These are phyloP conservation scores for Ostrea edulis DNA, from an alignment of 1,140 invertebrate genomes.

Conservation along the genomic window DNA sequence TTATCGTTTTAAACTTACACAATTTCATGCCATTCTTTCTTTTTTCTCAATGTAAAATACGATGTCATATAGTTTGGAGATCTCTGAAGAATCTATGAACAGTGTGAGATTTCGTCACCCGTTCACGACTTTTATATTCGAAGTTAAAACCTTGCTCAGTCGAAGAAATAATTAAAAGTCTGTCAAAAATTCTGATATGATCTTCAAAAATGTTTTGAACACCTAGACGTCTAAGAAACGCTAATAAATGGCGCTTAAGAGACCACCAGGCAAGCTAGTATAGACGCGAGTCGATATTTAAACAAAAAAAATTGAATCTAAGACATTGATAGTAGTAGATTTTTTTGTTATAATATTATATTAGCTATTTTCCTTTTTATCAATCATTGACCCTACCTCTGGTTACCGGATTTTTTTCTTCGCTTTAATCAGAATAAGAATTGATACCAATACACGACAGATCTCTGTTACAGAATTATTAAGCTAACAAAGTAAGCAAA, in stretches of 20 bases:
- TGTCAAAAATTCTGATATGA: slow-evolving; percentile 35
- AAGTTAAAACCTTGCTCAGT: slow-evolving; percentile 43
- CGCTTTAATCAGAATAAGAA: background rate
- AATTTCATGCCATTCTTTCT: slow-evolving; percentile 32
- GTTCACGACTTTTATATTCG: slow-evolving; percentile 33
- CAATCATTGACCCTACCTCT: background rate
- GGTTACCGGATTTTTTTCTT: background rate
- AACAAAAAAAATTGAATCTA: background rate
- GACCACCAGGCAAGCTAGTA: background rate
- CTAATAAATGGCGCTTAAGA: slow-evolving; percentile 12
- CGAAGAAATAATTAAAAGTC: slow-evolving; percentile 47
- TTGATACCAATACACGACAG: too few relatives aligned
- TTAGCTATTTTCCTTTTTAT: background rate
- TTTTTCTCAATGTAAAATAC: slow-evolving; percentile 22
- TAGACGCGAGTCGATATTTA: slow-evolving; percentile 4
- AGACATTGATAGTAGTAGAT: background rate
- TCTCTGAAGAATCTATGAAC: slow-evolving; percentile 19
- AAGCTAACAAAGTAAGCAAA: too few relatives aligned
- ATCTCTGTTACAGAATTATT: too few relatives aligned
- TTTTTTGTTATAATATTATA: background rate
- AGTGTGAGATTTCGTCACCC: slow-evolving; percentile 7
- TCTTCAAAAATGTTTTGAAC: slow-evolving; percentile 35
- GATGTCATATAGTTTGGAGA: slow-evolving; percentile 1
- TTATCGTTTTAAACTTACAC: slow-evolving; percentile 38
- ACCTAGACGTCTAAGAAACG: slow-evolving; percentile 18